A percentile compares a stretch with the other conserved stretches of the same genome.
Conservation (phyloP, 2,888 invertebrate genomes). For the Tuta absoluta region DNA sequence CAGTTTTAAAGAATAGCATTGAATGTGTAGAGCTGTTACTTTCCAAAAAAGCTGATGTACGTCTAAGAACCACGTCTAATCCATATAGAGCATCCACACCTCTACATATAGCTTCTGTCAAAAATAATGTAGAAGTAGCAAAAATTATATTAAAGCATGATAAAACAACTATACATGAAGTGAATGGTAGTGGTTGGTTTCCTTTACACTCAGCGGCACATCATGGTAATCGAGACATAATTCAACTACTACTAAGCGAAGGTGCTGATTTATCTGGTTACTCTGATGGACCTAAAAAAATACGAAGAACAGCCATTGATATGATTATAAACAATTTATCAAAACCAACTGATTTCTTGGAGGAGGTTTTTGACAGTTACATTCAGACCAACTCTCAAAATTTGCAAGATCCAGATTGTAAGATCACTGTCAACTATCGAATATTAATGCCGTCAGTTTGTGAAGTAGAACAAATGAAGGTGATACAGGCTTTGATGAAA, state of each 20-base stretch:
- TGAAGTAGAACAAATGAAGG: conserved; percentile 79
- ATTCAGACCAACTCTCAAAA: conserved; percentile 71
- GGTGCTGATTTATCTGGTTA: conserved; percentile 72
- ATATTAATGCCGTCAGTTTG: conserved; percentile 69
- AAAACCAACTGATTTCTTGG: conserved; percentile 76
- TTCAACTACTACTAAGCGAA: conserved; percentile 63
- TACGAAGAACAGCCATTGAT: conserved; percentile 72
- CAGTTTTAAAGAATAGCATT: conserved; percentile 75
- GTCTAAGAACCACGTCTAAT: conserved; percentile 64
- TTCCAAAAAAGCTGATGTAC: conserved; percentile 68
- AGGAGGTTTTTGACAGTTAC: conserved; percentile 76
- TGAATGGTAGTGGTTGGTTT: conserved; percentile 63
- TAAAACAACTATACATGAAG: conserved; percentile 67
- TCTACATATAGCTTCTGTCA: conserved; percentile 63
- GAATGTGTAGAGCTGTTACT: conserved; percentile 72
- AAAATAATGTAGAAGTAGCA: conserved; percentile 65
- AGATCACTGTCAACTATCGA: conserved; percentile 75
- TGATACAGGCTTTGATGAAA: conserved; percentile 77
- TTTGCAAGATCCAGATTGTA: conserved; percentile 66
- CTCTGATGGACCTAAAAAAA: conserved; percentile 66
- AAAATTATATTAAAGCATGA: conserved; percentile 63
- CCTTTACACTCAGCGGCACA: conserved; percentile 76
- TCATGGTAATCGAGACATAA: conserved; percentile 82
- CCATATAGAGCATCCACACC: conserved; percentile 70
- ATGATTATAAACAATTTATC: conserved; percentile 77